Percentiles rank a stretch among this genome's conserved stretches.
These are phyloP conservation scores for Rhynchonycteris naso DNA, from an alignment of 2,797 vertebrate genomes.

Conservation along the genomic window DNA sequence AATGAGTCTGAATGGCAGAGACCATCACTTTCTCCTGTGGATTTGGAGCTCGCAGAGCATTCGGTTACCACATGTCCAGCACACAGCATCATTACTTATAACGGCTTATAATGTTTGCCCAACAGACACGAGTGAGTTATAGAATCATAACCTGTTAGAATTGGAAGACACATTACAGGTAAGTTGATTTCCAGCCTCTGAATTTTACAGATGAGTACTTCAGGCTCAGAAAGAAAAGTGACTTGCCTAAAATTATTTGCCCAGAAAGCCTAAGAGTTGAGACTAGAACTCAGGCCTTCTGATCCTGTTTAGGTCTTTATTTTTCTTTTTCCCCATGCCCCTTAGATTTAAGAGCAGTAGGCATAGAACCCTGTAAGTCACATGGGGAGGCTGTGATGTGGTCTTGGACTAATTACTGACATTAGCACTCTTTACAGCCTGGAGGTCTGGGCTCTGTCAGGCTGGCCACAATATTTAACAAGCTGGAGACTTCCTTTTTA, in stretches of 20 bases:
- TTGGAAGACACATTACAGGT: not conserved
- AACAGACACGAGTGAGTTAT: not conserved
- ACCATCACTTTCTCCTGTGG: not conserved
- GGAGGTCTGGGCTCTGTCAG: not conserved
- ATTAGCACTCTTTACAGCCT: not conserved
- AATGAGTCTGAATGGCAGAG: not conserved
- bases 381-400: not conserved
- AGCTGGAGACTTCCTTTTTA: not conserved
- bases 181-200: not conserved
- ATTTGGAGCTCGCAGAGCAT: not conserved
- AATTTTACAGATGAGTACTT: slow-evolving; percentile 5
- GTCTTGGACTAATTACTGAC: not conserved
- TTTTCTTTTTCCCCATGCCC: not conserved
- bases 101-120: not conserved
- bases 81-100: not conserved
- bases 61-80: not conserved
- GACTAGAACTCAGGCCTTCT: not conserved
- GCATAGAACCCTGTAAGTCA: not conserved
- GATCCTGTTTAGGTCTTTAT: not conserved
- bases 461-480: not conserved
- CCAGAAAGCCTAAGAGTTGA: not conserved
- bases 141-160: not conserved
- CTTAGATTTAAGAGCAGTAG: not conserved
- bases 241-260: not conserved
- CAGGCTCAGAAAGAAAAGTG: not conserved